Conservation (phyloP, 2,113 vertebrate genomes). For the Podarcis muralis region DNA sequence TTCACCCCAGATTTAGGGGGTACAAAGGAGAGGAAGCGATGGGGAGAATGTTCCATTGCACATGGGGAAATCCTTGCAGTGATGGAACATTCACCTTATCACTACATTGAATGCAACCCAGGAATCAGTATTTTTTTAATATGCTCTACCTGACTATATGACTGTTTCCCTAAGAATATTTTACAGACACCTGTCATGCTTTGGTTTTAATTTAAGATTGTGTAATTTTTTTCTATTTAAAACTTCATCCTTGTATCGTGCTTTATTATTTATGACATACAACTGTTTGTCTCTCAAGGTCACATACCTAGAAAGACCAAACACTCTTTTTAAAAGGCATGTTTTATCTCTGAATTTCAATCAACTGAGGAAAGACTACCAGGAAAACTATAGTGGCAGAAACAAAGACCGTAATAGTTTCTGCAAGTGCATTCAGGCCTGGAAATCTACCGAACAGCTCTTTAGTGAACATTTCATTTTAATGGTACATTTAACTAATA, state of each 20-base stretch:
- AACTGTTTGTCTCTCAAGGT: constrained; percentile 52
- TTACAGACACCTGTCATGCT: constrained; percentile 48
- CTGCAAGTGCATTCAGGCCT: constrained; percentile 53
- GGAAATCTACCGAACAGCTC: constrained; percentile 48
- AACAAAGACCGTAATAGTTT: constrained; percentile 48
- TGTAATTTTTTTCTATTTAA: constrained; percentile 25
- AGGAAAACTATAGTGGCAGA: constrained; percentile 43
- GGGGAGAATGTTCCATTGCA: too few relatives aligned
- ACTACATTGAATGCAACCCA: too few relatives aligned
- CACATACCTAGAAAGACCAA: constrained; percentile 32
- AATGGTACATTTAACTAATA: constrained; percentile 64
- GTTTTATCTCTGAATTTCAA: constrained; percentile 53
- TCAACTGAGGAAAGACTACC: constrained; percentile 36
- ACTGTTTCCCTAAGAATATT: constrained; percentile 41
- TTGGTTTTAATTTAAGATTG: constrained; percentile 52
- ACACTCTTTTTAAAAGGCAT: constrained; percentile 31
- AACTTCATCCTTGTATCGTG: constrained; percentile 46
- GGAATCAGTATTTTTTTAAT: constrained; percentile 52
- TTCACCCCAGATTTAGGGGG: too few relatives aligned
- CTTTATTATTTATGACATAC: constrained; percentile 62
- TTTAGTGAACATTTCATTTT: constrained; percentile 52
- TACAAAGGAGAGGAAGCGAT: too few relatives aligned
- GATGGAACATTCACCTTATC: too few relatives aligned
- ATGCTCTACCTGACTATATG: constrained; percentile 55
- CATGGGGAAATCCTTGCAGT: too few relatives aligned